Conservation (phyloP, 2,113 vertebrate genomes). For the Prionailurus viverrinus region DNA sequence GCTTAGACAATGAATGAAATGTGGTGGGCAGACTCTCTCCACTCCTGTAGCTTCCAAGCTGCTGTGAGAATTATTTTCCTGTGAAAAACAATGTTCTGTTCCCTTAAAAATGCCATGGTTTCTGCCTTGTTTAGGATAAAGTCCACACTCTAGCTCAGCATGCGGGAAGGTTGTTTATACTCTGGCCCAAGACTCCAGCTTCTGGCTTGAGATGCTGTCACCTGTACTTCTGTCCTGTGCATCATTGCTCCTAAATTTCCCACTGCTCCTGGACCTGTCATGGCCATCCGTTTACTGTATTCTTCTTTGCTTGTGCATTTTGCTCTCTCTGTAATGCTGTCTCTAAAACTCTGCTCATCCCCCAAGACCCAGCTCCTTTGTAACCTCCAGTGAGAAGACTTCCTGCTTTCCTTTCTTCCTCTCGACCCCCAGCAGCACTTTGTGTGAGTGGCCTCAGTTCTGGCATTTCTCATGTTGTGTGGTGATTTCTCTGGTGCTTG, state of each 20-base stretch:
- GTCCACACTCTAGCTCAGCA: neutral
- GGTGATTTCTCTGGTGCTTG: neutral
- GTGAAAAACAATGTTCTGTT: neutral
- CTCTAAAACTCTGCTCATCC: neutral
- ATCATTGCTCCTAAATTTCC: neutral
- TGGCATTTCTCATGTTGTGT: neutral
- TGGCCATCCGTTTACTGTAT: neutral
- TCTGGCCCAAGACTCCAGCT: neutral
- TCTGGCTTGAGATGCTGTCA: neutral
- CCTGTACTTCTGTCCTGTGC: neutral
- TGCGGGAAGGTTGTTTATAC: neutral
- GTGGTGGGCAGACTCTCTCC: neutral
- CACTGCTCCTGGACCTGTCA: neutral
- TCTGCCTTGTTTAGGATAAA: neutral
- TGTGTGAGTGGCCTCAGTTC: neutral
- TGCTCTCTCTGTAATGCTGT: neutral
- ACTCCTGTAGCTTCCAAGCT: neutral
- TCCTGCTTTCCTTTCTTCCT: neutral
- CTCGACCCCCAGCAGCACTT: neutral
- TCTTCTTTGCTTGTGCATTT: neutral
- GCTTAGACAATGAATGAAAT: neutral
- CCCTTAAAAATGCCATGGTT: neutral
- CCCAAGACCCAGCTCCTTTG: neutral
- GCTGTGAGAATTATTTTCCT: slow-evolving; percentile 32
- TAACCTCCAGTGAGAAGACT: neutral